Percentiles rank a stretch among this genome's conserved stretches.
These are phyloP conservation scores for Lutra lutra DNA, from an alignment of 2,797 vertebrate species.

Conservation along the genomic window DNA sequence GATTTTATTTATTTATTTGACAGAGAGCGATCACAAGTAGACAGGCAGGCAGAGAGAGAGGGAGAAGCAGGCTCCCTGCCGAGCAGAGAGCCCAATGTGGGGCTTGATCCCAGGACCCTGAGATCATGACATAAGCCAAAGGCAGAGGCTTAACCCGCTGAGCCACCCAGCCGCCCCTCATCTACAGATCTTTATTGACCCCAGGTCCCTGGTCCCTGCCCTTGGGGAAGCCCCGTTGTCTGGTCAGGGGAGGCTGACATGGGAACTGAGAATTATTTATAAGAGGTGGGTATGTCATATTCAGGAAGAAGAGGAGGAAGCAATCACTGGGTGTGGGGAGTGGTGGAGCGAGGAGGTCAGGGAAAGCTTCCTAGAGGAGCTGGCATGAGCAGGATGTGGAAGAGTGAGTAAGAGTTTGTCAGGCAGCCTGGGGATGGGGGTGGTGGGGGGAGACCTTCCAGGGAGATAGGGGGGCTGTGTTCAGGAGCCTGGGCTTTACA, in stretches of 20 bases:
- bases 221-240: background rate
- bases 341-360: background rate
- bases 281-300: background rate
- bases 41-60: too few relatives aligned
- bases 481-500: background rate
- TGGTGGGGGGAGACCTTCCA: background rate
- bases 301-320: background rate
- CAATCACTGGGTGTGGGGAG: accelerated
- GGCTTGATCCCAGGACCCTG: too few relatives aligned
- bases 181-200: background rate
- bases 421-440: background rate
- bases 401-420: background rate
- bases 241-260: background rate
- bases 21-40: too few relatives aligned
- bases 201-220: background rate
- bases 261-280: background rate
- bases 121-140: too few relatives aligned
- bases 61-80: too few relatives aligned
- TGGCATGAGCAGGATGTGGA: background rate
- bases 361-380: background rate
- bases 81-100: too few relatives aligned
- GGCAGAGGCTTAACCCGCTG: too few relatives aligned
- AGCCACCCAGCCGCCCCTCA: background rate
- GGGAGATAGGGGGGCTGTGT: background rate
- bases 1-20: too few relatives aligned